Conservation (phyloP, 2,888 invertebrate species). For the Nebria brevicollis region DNA sequence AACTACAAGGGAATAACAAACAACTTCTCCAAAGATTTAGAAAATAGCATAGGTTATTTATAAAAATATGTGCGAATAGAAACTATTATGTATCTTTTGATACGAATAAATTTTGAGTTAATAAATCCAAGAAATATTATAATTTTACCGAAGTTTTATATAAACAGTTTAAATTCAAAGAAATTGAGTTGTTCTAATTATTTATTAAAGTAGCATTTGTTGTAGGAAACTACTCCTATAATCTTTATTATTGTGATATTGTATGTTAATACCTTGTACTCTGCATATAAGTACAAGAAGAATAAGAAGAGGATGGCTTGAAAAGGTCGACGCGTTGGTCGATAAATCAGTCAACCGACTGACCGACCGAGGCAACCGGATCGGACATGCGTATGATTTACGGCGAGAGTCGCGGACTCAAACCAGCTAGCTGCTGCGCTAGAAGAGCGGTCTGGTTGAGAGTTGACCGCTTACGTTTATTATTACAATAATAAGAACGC, state of each 20-base stretch:
- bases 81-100: no score
- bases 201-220: no score
- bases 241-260: background rate
- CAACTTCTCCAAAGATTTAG: background rate
- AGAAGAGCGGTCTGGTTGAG: background rate
- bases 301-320: constrained; percentile 11
- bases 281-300: constrained; percentile 9
- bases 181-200: no score
- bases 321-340: constrained; percentile 58
- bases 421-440: constrained; percentile 57
- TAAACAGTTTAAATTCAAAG: no score
- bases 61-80: no score
- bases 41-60: no score
- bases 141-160: no score
- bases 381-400: constrained; percentile 61
- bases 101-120: no score
- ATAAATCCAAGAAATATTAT: no score
- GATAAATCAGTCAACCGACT: constrained; percentile 63
- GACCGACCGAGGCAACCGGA: constrained; percentile 61
- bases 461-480: constrained; percentile 60
- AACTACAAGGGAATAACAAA: background rate
- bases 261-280: background rate
- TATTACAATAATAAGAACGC: constrained; percentile 61
- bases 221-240: background rate
- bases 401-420: constrained; percentile 48